Conservation (phyloP, 2,113 vertebrate genomes). For the Halcyon malimbica region DNA sequence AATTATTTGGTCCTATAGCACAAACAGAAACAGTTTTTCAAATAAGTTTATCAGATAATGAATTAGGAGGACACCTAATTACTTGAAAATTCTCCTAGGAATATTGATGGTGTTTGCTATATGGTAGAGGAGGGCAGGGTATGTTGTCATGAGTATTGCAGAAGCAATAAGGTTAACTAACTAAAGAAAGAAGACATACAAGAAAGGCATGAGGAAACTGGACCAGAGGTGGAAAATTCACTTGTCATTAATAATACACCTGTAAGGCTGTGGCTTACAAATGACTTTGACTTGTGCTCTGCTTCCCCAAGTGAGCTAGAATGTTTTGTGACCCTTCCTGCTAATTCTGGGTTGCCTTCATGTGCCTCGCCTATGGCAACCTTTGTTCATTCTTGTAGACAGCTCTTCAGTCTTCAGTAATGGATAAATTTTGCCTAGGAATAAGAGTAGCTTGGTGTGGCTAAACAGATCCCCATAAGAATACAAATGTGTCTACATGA, state of each 20-base stretch:
- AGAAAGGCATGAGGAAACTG: background rate
- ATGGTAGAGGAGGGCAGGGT: fast-evolving
- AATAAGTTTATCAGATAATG: background rate
- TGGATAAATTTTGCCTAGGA: background rate
- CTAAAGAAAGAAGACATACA: background rate
- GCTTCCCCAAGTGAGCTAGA: background rate
- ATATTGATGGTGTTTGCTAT: background rate
- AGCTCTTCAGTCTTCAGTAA: background rate
- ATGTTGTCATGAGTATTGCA: background rate
- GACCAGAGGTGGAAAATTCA: background rate
- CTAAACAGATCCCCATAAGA: background rate
- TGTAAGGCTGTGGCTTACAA: background rate
- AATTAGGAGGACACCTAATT: background rate
- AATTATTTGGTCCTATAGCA: background rate
- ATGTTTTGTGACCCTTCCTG: background rate
- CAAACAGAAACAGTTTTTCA: background rate
- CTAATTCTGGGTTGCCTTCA: background rate
- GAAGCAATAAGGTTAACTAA: background rate
- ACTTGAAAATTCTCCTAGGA: background rate
- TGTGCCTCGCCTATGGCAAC: background rate
- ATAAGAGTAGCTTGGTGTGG: background rate
- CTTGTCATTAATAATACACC: background rate
- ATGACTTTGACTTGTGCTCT: background rate
- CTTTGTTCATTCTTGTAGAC: background rate
- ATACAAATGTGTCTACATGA: fast-evolving